Evolutionary conservation across 2,888 invertebrate genomes (phyloP), one percentile per base, ranked within the genome.

Genomic region (Ypsolopha sequella): DNA sequence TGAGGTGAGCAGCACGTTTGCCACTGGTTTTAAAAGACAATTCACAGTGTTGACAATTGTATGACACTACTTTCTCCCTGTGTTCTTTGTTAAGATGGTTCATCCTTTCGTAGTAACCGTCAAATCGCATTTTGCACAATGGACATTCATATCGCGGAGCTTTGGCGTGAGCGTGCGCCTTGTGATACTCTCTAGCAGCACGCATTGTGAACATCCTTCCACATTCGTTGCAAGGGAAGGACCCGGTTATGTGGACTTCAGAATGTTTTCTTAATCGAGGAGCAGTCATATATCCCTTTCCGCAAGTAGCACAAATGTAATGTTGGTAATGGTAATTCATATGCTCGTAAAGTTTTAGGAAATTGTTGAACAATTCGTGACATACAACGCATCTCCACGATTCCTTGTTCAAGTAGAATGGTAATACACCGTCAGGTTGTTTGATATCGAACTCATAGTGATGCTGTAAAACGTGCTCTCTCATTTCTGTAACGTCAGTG

Each of bases 281-380:
- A 1, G 76, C 79, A 0, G 85, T 80, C 81, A 84, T 82, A 52
- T 75, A 86, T 0, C 82, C 85, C 56, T 85, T 85, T 0, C 85
- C 85, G 52, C 85, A 86, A 4, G 68, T 79, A 0, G 80, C 68
- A 55, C 85, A 86, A 44, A 85, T 84, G 33, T 81, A 81, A 58
- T 84, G 76, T 54, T 85, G 84, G 36, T 85, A 85, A 54, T 86
- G 85, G 0, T 66, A 53, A 50, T 85, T 85, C 82, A 85, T 85
- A 41, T 86, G 85, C 53, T 85, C 80, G 55, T 84, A 84, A 0
- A 86, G 63, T 62, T 82, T 82, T 0, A 85, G 59, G 52, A 84
- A 84, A 43, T 80, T 82, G 51, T 82, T 82, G 56, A 84, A 85
- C 35, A 63, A 70, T 41, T 74, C 69, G 0, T 61, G 56, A 50